phyloP scores from a whole-genome alignment of 2,113 vertebrate genomes.

The Galeopterus variegatus region DNA sequence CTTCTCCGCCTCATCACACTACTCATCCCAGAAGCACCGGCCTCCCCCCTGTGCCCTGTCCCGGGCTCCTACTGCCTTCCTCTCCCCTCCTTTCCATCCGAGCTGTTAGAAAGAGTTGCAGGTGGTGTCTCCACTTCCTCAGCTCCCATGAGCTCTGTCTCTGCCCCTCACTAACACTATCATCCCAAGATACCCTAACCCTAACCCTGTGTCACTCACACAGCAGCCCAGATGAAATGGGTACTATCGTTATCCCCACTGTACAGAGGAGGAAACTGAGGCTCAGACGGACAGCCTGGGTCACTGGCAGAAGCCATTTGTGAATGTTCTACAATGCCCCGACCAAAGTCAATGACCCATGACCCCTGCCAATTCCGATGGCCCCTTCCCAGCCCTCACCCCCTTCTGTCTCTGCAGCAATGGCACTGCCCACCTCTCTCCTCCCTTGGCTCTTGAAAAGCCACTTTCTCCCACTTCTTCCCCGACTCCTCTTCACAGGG shows the following conservation, averaged over 20 bases:
- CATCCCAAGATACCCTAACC: background rate
- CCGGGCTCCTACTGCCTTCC: background rate
- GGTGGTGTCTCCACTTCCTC: background rate
- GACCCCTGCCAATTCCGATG: background rate
- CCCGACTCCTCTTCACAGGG: background rate
- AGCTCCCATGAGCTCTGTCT: background rate
- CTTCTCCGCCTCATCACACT: background rate
- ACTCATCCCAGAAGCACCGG: background rate
- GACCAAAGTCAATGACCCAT: background rate
- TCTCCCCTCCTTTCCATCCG: background rate
- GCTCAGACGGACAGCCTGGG: background rate
- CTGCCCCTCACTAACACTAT: background rate
- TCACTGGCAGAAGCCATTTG: background rate
- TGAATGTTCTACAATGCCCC: background rate
- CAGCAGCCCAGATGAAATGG: background rate
- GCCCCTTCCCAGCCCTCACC: background rate
- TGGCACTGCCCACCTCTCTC: background rate
- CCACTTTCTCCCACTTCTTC: background rate
- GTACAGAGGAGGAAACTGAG: constrained; percentile 19
- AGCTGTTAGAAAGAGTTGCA: background rate
- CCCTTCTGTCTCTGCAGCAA: background rate
- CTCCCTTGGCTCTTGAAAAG: background rate
- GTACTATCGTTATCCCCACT: background rate
- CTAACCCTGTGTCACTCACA: background rate
- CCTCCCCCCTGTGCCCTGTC: background rate